Conservation (phyloP, 2,888 invertebrate genomes). For the Polydrusus cervinus region DNA sequence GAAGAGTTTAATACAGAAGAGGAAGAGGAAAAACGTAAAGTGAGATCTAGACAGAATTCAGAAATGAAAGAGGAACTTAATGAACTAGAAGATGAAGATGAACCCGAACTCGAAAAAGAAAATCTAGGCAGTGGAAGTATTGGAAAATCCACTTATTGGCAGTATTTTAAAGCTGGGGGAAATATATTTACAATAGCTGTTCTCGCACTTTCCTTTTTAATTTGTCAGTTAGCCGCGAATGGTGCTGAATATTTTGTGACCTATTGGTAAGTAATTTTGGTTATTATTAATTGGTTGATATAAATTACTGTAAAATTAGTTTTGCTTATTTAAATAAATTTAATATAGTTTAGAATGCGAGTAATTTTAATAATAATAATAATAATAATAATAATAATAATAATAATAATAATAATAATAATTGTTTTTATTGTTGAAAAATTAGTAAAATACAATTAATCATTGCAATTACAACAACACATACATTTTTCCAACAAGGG, state of each 20-base stretch:
- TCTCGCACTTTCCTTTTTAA: conserved; percentile 72
- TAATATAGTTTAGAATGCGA: too few relatives aligned
- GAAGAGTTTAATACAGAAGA: conserved; percentile 65
- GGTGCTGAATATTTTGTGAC: conserved; percentile 82
- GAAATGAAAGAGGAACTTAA: conserved; percentile 66
- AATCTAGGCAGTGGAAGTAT: conserved; percentile 64
- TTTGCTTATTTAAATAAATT: too few relatives aligned
- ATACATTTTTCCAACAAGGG: too few relatives aligned
- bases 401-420: too few relatives aligned
- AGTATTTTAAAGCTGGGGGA: conserved; percentile 75
- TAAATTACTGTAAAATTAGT: too few relatives aligned
- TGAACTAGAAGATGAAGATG: conserved; percentile 56
- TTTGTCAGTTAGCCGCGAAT: conserved; percentile 77
- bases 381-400: too few relatives aligned
- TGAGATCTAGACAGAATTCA: conserved; percentile 66
- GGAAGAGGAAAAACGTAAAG: conserved; percentile 64
- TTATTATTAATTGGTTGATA: too few relatives aligned
- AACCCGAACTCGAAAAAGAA: conserved; percentile 66
- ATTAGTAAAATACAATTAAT: too few relatives aligned
- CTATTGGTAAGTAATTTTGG: conserved; percentile 76
- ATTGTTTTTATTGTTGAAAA: too few relatives aligned
- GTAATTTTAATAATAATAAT: too few relatives aligned
- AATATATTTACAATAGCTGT: conserved; percentile 70
- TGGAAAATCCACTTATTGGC: conserved; percentile 66
- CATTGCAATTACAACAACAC: too few relatives aligned